Conservation (phyloP, 2,113 vertebrate species). For the Alethe diademata region DNA sequence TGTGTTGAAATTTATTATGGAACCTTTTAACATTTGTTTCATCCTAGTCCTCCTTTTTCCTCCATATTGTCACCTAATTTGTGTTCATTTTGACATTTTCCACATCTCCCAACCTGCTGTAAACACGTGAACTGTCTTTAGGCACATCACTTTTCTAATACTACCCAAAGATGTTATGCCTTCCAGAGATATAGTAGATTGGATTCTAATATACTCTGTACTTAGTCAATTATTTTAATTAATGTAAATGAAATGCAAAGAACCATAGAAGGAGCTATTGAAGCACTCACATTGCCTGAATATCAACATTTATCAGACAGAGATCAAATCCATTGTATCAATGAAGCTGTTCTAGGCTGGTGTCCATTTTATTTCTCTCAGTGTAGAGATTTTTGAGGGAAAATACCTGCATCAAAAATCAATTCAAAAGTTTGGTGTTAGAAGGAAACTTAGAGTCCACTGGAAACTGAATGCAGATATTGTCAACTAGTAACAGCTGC, state of each 20-base stretch:
- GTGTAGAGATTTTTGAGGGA: background rate
- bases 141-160: background rate
- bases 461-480: background rate
- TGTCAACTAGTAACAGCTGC: background rate
- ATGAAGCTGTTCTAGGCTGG: background rate
- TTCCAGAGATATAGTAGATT: background rate
- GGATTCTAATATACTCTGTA: background rate
- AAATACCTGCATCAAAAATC: background rate
- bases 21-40: background rate
- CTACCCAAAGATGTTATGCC: background rate
- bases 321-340: background rate
- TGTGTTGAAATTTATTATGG: background rate
- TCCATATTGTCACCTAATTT: background rate
- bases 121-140: background rate
- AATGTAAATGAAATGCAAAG: background rate
- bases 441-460: background rate
- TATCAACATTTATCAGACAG: background rate
- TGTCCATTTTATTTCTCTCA: background rate
- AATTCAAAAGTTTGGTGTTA: background rate
- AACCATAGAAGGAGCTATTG: background rate
- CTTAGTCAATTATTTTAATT: constrained; percentile 21
- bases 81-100: background rate
- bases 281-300: background rate
- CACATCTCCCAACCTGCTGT: background rate
- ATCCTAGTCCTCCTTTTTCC: background rate